phyloP scores from a whole-genome alignment of 1,140 invertebrate species.

The Achroia grisella region DNA sequence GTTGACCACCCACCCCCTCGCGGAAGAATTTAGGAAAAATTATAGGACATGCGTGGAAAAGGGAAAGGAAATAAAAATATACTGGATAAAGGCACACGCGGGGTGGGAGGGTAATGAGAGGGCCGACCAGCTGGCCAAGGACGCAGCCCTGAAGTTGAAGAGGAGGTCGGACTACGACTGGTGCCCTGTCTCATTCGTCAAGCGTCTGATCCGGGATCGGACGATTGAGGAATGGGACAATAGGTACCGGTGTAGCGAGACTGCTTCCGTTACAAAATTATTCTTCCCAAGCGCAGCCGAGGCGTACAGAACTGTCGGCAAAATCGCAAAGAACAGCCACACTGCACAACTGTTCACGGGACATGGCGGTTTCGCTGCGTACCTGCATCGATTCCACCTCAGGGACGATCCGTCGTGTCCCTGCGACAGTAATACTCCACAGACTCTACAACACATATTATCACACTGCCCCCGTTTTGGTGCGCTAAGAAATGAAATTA shows the following conservation, averaged over 20 bases:
- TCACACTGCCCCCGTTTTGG: background rate
- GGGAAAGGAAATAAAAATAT: background rate
- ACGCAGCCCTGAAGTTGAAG: background rate
- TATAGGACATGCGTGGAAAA: background rate
- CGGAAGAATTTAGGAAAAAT: conserved; percentile 5
- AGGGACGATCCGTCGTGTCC: background rate
- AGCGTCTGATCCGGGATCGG: background rate
- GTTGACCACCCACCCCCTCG: conserved; percentile 7
- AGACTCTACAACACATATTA: background rate
- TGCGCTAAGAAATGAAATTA: background rate
- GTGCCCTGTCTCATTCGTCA: conserved; percentile 6
- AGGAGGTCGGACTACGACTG: background rate
- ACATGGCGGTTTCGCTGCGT: conserved; percentile 2
- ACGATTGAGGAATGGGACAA: conserved; percentile 3
- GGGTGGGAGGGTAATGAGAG: background rate
- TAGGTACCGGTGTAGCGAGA: background rate
- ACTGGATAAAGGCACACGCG: conserved; percentile 4
- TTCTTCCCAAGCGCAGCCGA: background rate
- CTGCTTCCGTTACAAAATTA: background rate
- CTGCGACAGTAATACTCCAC: background rate
- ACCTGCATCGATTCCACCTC: background rate
- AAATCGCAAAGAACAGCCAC: background rate
- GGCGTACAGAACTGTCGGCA: background rate
- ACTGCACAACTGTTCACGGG: background rate
- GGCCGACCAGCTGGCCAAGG: conserved; percentile 2